Base-by-base conservation (phyloP, 2,797 vertebrate species). In the Myotis daubentonii region DNA sequence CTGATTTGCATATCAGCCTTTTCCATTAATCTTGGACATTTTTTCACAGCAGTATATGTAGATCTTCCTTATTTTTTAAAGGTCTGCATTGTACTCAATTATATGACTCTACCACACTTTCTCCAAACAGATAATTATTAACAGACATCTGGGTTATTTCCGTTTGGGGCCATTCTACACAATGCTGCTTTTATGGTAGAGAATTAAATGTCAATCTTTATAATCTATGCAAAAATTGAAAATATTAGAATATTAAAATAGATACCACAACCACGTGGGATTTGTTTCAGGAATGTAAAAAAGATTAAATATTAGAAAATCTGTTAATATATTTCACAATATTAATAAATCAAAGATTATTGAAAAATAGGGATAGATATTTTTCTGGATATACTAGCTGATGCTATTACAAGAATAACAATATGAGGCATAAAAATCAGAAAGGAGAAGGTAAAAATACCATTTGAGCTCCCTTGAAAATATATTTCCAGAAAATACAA, bases 31-130 rank as follows among this genome's bases (percentile, higher is more conserved):
- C 30, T 70, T 85, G 75, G 44, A 55, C 17, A 75, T 89, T 89
- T 55, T 91, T 60, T 49, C n/a, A 80, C 10, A 82, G 33, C 28
- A 84, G 16, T 65, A 55, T 53, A 79, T n/a, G 55, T 20, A 47
- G 12, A 38, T 49, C n/a, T 22, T 71, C 57, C 44, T 95, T 47
- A 60, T 75, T 89, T 87, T 93, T 87, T 2, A 66, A 85, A 94
- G 33, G 33, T 85, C 33, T 85, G 49, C n/a, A 30, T 60, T 84
- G 2, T 89, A 85, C 60, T 94, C 44, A 94, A 30, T 81, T 80
- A 68, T 12, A 66, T 47, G 22, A 4, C 19, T 94, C 47, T 68
- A 71, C 10, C 38, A 38, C 16, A 75, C 30, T 70, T 68, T 74
- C 60, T 75, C 81, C 44, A 62, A 94, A 75, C 12, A 80, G 74